Conservation (phyloP, 2,113 vertebrate species). For the Sitta europaea region DNA sequence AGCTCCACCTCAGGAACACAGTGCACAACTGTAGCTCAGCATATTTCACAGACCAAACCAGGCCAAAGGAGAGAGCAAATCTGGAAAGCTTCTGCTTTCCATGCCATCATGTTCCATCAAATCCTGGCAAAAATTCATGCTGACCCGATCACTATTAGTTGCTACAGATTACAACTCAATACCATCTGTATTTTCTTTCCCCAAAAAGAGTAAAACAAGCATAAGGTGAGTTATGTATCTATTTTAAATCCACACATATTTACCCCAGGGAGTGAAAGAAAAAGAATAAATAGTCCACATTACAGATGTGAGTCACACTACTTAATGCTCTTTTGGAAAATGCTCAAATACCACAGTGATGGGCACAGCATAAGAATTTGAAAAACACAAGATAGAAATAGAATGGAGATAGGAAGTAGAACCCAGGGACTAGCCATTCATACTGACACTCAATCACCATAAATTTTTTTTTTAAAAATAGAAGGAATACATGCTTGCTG, state of each 20-base stretch:
- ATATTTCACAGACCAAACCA: not conserved
- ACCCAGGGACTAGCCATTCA: constrained; percentile 29
- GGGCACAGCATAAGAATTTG: not conserved
- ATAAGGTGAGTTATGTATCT: constrained; percentile 1
- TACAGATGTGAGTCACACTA: constrained; percentile 59
- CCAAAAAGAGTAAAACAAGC: constrained; percentile 20
- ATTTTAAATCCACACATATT: constrained; percentile 60
- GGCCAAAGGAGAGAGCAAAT: constrained; percentile 32
- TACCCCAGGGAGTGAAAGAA: constrained; percentile 35
- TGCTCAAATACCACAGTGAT: constrained; percentile 40
- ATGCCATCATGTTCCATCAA: constrained; percentile 50
- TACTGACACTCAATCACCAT: not conserved
- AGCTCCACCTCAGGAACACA: not conserved
- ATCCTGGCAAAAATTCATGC: constrained; percentile 62
- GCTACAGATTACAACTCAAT: constrained; percentile 57
- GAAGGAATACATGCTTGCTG: not conserved
- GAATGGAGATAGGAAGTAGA: not conserved
- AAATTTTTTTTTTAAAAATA: not conserved
- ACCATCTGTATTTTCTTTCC: constrained; percentile 29
- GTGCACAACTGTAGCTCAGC: not conserved
- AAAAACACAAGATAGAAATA: constrained; percentile 37
- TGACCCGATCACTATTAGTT: constrained; percentile 56
- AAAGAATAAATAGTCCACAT: constrained; percentile 53
- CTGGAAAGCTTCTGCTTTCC: constrained; percentile 55
- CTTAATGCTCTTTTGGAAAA: constrained; percentile 57